A percentile compares a stretch with the other conserved stretches of the same genome.
phyloP scores from a whole-genome alignment of 2,113 vertebrate genomes.

The Osmerus eperlanus region DNA sequence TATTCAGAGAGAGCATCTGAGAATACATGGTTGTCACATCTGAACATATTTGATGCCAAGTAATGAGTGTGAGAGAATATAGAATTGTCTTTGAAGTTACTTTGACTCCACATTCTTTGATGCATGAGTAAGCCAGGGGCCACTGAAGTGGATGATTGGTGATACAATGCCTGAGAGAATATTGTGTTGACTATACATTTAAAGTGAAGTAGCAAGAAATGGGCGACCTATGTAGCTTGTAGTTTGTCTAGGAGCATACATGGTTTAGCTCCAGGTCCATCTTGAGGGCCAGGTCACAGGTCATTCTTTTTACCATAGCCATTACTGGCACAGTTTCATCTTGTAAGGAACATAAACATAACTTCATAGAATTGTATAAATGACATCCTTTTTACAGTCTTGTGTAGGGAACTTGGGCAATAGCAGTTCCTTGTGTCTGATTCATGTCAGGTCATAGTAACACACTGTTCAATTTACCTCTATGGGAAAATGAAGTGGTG shows the following conservation, averaged over 20 bases:
- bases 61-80: background rate
- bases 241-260: no score
- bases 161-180: no score
- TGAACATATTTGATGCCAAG: background rate
- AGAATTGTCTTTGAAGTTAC: background rate
- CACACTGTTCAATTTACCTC: background rate
- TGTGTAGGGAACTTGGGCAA: background rate
- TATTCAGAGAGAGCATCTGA: background rate
- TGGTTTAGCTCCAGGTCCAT: no score
- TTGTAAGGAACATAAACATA: background rate
- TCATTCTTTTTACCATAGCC: no score
- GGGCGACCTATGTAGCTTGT: no score
- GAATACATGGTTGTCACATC: background rate
- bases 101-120: slow-evolving; percentile 3
- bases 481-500: background rate
- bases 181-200: no score
- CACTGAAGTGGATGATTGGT: no score
- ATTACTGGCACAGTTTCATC: background rate
- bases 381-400: no score
- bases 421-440: no score
- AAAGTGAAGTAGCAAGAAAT: no score
- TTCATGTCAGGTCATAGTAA: background rate
- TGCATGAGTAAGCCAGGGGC: background rate
- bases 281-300: no score
- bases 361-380: background rate